These are phyloP conservation scores for Anomalospiza imberbis DNA, from an alignment of 2,797 vertebrate genomes.

Conservation along the genomic window DNA sequence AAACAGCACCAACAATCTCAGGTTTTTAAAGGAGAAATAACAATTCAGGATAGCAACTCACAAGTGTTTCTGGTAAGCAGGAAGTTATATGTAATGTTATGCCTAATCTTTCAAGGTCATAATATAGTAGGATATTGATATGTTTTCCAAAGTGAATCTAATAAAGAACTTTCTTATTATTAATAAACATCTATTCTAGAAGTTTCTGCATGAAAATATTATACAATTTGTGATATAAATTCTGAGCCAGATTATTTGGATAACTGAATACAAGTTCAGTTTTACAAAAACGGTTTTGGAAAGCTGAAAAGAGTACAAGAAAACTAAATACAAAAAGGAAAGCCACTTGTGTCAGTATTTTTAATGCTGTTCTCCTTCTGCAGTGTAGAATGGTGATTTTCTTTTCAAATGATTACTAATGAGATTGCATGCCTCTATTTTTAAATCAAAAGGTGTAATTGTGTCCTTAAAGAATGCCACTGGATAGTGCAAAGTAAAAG, in stretches of 20 bases:
- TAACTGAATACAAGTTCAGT: not conserved
- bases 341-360: not conserved
- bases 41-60: not conserved
- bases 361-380: not conserved
- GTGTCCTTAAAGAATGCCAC: not conserved
- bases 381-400: not conserved
- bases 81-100: not conserved
- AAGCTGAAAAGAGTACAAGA: not conserved
- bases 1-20: not conserved
- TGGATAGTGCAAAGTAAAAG: not conserved
- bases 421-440: not conserved
- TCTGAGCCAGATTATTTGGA: not conserved
- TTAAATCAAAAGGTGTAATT: not conserved
- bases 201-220: not conserved
- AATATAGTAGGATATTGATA: too few species aligned
- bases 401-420: not conserved
- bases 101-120: not conserved
- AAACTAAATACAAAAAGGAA: not conserved
- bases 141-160: not conserved
- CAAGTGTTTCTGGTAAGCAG: not conserved
- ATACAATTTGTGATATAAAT: not conserved
- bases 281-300: not conserved
- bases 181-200: not conserved
- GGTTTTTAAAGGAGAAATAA: not conserved
- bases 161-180: not conserved